Evolutionary conservation across 2,113 vertebrate genomes (phyloP).

Genomic region (Podocnemis expansa): DNA sequence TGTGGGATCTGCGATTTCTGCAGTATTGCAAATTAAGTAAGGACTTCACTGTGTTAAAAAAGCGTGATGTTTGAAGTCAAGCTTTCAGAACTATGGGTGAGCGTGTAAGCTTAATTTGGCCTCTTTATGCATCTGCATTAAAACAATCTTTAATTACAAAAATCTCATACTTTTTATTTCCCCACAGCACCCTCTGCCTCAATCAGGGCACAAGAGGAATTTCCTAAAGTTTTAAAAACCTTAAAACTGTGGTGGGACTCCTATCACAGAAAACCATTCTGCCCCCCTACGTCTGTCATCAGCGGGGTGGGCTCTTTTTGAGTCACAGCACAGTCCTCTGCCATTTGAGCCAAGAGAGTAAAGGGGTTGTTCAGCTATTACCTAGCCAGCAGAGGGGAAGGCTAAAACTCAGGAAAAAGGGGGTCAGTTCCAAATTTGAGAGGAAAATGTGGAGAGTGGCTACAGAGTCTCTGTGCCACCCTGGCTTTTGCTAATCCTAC

Average conservation of each 20-base stretch:
- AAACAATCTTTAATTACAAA: not conserved
- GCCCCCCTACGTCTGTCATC: not conserved
- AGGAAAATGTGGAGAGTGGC: not conserved
- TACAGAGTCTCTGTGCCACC: not conserved
- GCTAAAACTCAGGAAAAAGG: not conserved
- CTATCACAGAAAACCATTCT: not conserved
- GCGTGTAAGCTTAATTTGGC: not conserved
- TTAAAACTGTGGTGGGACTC: no score
- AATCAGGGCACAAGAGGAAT: not conserved
- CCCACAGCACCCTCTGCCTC: not conserved
- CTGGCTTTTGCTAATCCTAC: not conserved
- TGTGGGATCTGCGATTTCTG: no score
- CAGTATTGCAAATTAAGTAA: no score
- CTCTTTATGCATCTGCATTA: not conserved
- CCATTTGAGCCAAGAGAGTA: not conserved
- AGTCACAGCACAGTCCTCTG: not conserved
- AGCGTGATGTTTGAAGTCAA: not conserved
- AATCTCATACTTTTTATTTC: fast-evolving
- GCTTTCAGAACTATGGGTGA: no score
- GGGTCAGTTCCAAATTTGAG: not conserved
- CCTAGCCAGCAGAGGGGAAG: not conserved
- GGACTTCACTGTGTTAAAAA: not conserved
- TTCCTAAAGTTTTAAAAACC: not conserved
- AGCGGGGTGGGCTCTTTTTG: not conserved
- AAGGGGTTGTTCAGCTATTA: not conserved